A percentile compares a stretch with the other conserved stretches of the same genome.
Conservation (phyloP, 2,113 vertebrate species). For the Chaetura pelagica region DNA sequence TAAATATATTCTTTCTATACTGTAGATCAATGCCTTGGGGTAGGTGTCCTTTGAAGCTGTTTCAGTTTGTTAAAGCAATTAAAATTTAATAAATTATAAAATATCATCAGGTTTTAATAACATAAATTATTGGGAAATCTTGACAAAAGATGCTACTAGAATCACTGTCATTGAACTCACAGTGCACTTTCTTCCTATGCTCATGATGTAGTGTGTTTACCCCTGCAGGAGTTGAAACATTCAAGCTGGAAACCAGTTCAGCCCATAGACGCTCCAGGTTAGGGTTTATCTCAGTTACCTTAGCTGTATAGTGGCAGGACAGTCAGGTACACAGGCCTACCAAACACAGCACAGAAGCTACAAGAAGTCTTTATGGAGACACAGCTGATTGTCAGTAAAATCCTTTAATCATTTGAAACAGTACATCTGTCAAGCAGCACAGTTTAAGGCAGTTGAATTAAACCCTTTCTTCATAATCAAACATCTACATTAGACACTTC, state of each 20-base stretch:
- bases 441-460: background rate
- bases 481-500: background rate
- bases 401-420: background rate
- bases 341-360: background rate
- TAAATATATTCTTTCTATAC: background rate
- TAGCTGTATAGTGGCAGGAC: background rate
- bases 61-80: constrained; percentile 45
- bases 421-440: background rate
- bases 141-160: background rate
- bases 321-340: background rate
- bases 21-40: constrained; percentile 23
- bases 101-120: background rate
- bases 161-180: background rate
- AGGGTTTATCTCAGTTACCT: background rate
- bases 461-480: background rate
- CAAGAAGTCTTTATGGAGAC: background rate
- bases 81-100: constrained; percentile 1
- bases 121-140: background rate
- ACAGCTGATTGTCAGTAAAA: background rate
- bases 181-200: accelerated
- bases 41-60: constrained; percentile 32
- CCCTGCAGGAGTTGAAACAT: background rate
- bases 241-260: background rate
- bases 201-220: background rate
- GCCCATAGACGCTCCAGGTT: background rate